Evolutionary conservation across 2,113 vertebrate genomes (phyloP), one percentile per base, ranked within the genome.

Genomic region (Istiophorus platypterus): DNA sequence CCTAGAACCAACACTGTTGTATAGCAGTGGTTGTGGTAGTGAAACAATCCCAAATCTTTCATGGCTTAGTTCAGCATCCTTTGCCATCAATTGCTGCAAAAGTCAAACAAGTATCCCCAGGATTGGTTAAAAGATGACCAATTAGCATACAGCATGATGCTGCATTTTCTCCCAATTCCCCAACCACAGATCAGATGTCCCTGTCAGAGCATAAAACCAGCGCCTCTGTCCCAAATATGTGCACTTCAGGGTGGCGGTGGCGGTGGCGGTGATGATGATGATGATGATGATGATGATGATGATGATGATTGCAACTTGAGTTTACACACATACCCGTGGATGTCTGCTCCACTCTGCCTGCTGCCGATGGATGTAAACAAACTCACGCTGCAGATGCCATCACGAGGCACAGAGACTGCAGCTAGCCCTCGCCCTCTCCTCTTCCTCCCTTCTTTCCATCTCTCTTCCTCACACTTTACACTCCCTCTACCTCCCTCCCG

Each of bases 311-410:
- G 24, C 65, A 14, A 58, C 20, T 59, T 5, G 29, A 27, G 34
- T 57, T 37, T 24, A 47, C 70, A 64, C 77, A 78, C 73, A 5
- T 72, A 73, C 68, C 76, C n/a, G 24, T 45, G 69, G 64, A 64
- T 13, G 69, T 26, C 29, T 20, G 26, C 81, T 62, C 29, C 17
- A 6, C 59, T 51, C 52, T 5, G 29, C 26, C 66, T 73, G 57
- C 80, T 29, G 80, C 39, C 8, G 73, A 41, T 9, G 81, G 76
- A 80, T 72, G 89, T 89, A 89, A 89, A 91, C 89, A 89, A 86
- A 87, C 66, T 72, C 77, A 78, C 59, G 67, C 84, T 76, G 89
- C 80, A 76, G 84, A 75, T n/a, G 27, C 0, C 47, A 47, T 89
- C 83, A 84, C 58, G 29, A 89, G 67, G 87, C 76, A 26, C 9